Evolutionary conservation across 2,797 vertebrate genomes (phyloP), one percentile per base, ranked within the genome.

Genomic region (Spinus olivaceus): DNA sequence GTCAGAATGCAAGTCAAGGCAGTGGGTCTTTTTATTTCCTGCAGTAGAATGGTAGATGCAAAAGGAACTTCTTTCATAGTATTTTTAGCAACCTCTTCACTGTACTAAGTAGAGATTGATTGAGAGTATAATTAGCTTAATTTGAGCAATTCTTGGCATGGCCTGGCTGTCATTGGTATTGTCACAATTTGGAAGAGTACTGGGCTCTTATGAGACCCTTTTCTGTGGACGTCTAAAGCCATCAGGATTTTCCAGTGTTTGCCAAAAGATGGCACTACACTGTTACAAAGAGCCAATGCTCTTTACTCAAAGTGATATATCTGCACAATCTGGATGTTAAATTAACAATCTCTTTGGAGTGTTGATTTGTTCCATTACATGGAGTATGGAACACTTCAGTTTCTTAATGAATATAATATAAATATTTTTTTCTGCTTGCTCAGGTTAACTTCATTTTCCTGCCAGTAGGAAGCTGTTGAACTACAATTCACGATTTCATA

Each of bases 211-310:
- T 0, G 30, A 81, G 35, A 82, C 35, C 10, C 9, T 44, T 86
- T 93, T 92, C 61, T 76, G 23, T 66, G 70, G 37, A 49, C 4
- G 14, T 72, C 44, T 83, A 30, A 88, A 81, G 79, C 50, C 76
- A 81, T 78, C 17, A 59, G 33, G 25, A 89, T 95, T 92, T 95
- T 65, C 80, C 0, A 0, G 24, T 83, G n/a, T 72, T 85, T 92
- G 79, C 81, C 79, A 22, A 94, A 91, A 94, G 81, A 86, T 93
- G 92, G 92, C 92, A 86, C 80, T 79, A 41, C 32, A 3, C 37
- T 37, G 13, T 71, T 91, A n/a, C 21, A 79, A 64, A 70, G 69
- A 65, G 12, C 37, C 37, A n/a, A 6, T 56, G 51, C 51, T 85
- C 39, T 86, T 87, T 42, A 61, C 27, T 81, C 39, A 13, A 86